Base-by-base conservation (phyloP, 2,888 invertebrate genomes). In the Lingula anatina region DNA sequence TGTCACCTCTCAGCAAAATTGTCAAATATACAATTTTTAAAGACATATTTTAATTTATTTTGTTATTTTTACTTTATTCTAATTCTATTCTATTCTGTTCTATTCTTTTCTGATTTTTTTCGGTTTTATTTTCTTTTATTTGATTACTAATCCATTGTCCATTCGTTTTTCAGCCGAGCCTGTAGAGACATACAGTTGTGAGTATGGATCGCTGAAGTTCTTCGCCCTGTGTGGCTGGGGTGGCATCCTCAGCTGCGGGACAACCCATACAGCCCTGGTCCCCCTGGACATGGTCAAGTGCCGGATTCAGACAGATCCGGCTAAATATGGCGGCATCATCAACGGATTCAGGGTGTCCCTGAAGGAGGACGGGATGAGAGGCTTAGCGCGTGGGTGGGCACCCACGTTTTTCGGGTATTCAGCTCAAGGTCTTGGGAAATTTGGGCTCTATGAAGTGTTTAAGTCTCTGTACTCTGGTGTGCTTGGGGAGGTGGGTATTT, bases 391-490 rank as follows among this genome's bases (percentile, higher is more conserved):
- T 77, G 97, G 97, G 50, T 97, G 97, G 97, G 95, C 96, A 1
- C 97, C 97, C 46, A 97, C 97, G 31, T 87, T 90, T 78, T 85
- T 96, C 65, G 97, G 97, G 35, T 97, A 97, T 79, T 96, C 95
- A 3, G 83, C 88, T 69, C 94, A 92, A 80, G 81, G 79, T 51
- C 84, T 94, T 62, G 92, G 92, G 83, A 97, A 99, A 81, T 97
- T 97, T 79, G 97, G 97, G 61, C 86, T 97, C 56, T 97, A 97
- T 80, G 97, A 97, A 82, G 86, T 94, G 38, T 97, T 92, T 80
- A 93, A 97, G 81, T 88, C 89, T 51, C 74, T 86, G 3, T 99
- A 97, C 79, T 80, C 85, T 23, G 82, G 86, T 59, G 62, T 89
- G 50, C 75, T 93, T 57, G 95, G 95, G 51, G 96, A 82, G 71